These are phyloP conservation scores for Tiaroga cobitis DNA, from an alignment of 2,797 vertebrate genomes.

Conservation along the genomic window DNA sequence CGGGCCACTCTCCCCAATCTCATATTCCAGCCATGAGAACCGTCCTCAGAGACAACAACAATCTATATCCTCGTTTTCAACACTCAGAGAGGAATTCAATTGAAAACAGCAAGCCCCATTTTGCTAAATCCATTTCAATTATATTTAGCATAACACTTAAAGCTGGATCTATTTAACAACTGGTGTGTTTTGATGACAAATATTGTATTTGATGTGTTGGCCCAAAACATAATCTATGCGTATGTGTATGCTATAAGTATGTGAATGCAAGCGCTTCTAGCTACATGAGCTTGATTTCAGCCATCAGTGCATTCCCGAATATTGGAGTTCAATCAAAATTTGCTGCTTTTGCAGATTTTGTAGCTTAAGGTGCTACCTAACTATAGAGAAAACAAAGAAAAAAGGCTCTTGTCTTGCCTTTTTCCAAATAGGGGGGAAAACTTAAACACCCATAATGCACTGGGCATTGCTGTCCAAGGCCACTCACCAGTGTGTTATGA, in stretches of 20 bases:
- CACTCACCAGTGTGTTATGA: neutral
- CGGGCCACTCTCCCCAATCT: slow-evolving; percentile 52
- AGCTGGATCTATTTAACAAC: slow-evolving; percentile 12
- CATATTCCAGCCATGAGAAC: slow-evolving; percentile 64
- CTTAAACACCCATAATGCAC: neutral
- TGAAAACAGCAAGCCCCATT: slow-evolving; percentile 33
- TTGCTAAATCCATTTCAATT: slow-evolving; percentile 35
- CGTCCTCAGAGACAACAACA: slow-evolving; percentile 46
- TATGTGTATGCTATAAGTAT: no score
- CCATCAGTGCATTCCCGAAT: neutral
- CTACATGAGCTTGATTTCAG: neutral
- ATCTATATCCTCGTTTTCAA: slow-evolving; percentile 50
- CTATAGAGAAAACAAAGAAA: no score
- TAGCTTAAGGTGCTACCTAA: no score
- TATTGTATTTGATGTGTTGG: slow-evolving; percentile 12
- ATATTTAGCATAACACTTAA: slow-evolving; percentile 11
- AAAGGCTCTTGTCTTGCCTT: no score
- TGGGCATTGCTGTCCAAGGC: neutral
- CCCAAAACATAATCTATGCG: neutral
- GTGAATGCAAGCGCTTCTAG: neutral
- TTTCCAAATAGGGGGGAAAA: neutral
- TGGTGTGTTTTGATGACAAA: slow-evolving; percentile 12
- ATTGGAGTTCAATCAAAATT: no score
- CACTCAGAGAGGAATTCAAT: slow-evolving; percentile 37
- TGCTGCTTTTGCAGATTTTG: no score